Conservation (phyloP, 2,888 invertebrate genomes). For the Acanthosepion pharaonis region DNA sequence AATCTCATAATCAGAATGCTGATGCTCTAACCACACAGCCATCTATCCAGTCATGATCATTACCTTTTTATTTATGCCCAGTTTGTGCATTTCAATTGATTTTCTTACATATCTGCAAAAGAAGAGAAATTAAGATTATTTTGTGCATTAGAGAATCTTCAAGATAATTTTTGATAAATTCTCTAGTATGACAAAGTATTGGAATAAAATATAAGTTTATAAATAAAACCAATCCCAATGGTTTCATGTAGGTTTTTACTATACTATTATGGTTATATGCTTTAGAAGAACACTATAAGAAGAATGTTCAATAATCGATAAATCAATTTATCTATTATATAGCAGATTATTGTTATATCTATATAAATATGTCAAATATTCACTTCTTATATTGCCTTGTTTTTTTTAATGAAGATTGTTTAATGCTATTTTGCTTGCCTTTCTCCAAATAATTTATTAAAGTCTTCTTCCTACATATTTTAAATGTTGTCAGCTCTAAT, state of each 20-base stretch:
- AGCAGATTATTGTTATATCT: too few relatives aligned
- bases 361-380: too few relatives aligned
- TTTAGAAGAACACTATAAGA: not conserved
- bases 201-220: not conserved
- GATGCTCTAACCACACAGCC: too few relatives aligned
- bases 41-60: not conserved
- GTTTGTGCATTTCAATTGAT: constrained; percentile 65
- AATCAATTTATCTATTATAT: too few relatives aligned
- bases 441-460: too few relatives aligned
- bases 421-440: too few relatives aligned
- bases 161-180: not conserved
- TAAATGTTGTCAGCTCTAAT: too few relatives aligned
- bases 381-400: too few relatives aligned
- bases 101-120: constrained; percentile 63
- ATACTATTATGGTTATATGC: not conserved
- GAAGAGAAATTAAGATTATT: constrained; percentile 6
- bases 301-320: not conserved
- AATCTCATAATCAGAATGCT: too few relatives aligned
- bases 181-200: not conserved
- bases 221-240: not conserved
- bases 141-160: not conserved
- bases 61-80: constrained; percentile 68
- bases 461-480: too few relatives aligned
- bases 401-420: too few relatives aligned
- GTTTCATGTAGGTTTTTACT: not conserved